Conservation (phyloP, 2,113 vertebrate genomes). For the Gasterosteus nipponicus region DNA sequence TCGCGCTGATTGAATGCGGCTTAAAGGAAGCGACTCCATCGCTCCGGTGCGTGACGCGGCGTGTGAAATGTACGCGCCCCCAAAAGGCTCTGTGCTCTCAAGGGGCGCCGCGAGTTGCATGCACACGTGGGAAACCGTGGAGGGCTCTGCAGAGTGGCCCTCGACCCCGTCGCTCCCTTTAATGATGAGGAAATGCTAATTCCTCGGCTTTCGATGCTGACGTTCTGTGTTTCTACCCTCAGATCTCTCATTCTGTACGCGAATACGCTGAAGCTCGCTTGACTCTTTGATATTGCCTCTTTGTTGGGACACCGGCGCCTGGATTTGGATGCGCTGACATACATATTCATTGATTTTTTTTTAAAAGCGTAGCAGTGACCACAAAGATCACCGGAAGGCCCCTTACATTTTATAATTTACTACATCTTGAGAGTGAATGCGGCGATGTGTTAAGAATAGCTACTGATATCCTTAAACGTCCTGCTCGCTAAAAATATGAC, state of each 20-base stretch:
- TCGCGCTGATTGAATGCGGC: slow-evolving; percentile 65
- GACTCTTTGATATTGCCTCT: background rate
- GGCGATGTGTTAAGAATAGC: background rate
- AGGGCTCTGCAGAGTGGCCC: no score
- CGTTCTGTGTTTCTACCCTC: background rate
- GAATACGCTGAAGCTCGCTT: background rate
- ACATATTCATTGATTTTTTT: background rate
- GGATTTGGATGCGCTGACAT: background rate
- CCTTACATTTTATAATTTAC: background rate
- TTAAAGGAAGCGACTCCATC: slow-evolving; percentile 69
- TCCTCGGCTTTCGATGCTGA: slow-evolving; percentile 32
- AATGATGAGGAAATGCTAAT: slow-evolving; percentile 24
- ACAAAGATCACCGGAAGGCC: background rate
- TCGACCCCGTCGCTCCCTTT: background rate
- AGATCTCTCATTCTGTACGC: background rate
- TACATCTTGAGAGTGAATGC: background rate
- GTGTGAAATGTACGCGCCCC: no score
- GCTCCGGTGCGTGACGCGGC: slow-evolving; percentile 62
- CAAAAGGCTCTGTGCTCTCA: no score
- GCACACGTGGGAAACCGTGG: no score
- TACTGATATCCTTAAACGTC: background rate
- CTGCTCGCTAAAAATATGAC: background rate
- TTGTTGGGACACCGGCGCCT: background rate
- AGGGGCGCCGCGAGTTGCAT: no score
- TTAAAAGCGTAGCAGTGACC: background rate